Conservation (phyloP, 2,113 vertebrate genomes). For the Cathartes aura region DNA sequence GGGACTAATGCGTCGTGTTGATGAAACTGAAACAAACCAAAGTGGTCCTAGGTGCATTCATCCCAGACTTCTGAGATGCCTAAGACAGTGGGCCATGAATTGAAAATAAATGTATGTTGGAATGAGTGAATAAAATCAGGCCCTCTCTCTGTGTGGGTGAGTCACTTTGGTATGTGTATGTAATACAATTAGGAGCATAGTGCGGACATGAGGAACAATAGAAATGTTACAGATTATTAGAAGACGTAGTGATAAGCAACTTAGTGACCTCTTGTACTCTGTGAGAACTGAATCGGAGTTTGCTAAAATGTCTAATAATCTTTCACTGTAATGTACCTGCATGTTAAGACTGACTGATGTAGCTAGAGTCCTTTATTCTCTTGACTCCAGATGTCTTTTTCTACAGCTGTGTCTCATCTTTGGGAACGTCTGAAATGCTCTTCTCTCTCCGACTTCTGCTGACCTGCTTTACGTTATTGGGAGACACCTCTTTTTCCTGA, state of each 20-base stretch:
- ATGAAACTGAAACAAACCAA: background rate
- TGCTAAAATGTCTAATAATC: background rate
- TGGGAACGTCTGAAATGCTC: background rate
- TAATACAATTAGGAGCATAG: background rate
- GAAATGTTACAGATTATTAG: background rate
- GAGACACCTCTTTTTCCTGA: background rate
- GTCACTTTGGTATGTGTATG: no score
- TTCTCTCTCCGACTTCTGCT: background rate
- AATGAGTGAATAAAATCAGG: background rate
- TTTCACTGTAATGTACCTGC: background rate
- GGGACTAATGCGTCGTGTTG: no score
- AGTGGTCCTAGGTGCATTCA: background rate
- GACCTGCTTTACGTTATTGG: background rate
- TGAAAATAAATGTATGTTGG: background rate
- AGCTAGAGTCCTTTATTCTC: background rate
- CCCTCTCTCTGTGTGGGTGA: rapidly evolving
- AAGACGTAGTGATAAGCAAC: background rate
- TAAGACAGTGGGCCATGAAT: background rate
- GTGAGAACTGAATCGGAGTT: background rate
- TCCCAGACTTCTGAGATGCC: rapidly evolving
- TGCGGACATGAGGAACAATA: background rate
- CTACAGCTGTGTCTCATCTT: background rate
- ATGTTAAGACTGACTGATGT: background rate
- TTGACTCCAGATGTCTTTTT: background rate
- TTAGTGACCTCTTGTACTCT: background rate